Evolutionary conservation across 2,888 invertebrate species (phyloP).

Genomic region (Drosophila buzzatii): DNA sequence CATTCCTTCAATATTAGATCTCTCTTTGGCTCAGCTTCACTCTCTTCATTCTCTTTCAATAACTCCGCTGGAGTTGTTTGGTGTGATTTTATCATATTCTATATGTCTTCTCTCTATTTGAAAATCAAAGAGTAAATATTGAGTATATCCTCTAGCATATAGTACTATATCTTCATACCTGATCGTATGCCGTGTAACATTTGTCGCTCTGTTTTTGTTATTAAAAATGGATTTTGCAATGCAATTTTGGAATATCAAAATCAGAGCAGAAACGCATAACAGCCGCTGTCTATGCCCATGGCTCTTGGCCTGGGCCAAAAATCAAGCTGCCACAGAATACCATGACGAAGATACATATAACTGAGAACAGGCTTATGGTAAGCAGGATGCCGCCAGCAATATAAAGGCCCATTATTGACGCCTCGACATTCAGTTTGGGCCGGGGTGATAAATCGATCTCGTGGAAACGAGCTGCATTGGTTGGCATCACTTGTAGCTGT

Average conservation of each 20-base stretch:
- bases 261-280: not conserved
- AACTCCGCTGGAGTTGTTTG: not conserved
- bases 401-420: not conserved
- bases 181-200: not conserved
- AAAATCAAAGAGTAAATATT: not conserved
- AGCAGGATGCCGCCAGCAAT: not conserved
- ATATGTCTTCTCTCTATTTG: not conserved
- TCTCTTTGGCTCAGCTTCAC: too few relatives aligned
- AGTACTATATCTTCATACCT: not conserved
- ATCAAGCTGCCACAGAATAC: not conserved
- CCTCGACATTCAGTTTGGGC: fast-evolving
- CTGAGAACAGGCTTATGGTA: not conserved
- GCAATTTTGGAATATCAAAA: not conserved
- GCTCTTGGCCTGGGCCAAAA: not conserved
- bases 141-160: not conserved
- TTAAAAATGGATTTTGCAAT: not conserved
- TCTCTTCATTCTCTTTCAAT: not conserved
- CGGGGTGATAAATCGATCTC: not conserved
- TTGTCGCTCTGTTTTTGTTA: not conserved
- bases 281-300: not conserved
- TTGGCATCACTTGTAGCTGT: too few relatives aligned
- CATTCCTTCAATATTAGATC: too few relatives aligned
- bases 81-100: not conserved
- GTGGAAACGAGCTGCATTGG: not conserved
- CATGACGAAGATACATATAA: not conserved